Base-by-base conservation (phyloP, 1,140 invertebrate species). In the Brachionus manjavacas region DNA sequence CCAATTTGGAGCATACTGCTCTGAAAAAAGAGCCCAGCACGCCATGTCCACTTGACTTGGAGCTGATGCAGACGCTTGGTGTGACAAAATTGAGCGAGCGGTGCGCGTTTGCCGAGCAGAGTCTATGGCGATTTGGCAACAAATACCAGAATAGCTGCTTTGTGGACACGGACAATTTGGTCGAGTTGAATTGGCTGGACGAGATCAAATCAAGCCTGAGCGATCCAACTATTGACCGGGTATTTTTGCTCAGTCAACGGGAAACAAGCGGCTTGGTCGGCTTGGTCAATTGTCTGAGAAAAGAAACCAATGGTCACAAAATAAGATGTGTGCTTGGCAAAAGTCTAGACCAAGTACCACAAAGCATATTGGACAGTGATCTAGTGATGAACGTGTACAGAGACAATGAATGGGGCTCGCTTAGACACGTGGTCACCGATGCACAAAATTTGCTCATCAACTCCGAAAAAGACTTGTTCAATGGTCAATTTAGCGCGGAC, bases 351-450 rank as follows among this genome's bases (percentile, higher is more conserved):
- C 64, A 28, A 25, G 23, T 68, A 4, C 31, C 64, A 12, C 11
- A 25, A 35, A 35, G n/a, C n/a, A 14, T 25, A 12, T 68, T 35
- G 31, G 64, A 68, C 11, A 35, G 1, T 12, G 95, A 97, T 89
- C 88, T 98, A 8, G 91, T 94, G n/a, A 92, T 94, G 84, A 97
- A 97, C 89, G 93, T 97, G 28, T 91, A 93, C 81, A 93, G 93
- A 87, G 91, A 93, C 87, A 93, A 92, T 20, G 89, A 91, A 20
- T 97, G 95, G 95, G 96, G 96, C 83, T 92, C 92, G 11, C 95
- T 93, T 89, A 91, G 94, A 28, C 95, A 97, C 88, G 87, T 95
- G 64, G 90, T 90, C 31, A 87, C 94, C 80, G 85, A 85, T 85
- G 86, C 85, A 87, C 83, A 16, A 4, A 66, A 12, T 81, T 23